Evolutionary conservation across 2,797 vertebrate genomes (phyloP).

Genomic region (Neosilurus mollespiculum): DNA sequence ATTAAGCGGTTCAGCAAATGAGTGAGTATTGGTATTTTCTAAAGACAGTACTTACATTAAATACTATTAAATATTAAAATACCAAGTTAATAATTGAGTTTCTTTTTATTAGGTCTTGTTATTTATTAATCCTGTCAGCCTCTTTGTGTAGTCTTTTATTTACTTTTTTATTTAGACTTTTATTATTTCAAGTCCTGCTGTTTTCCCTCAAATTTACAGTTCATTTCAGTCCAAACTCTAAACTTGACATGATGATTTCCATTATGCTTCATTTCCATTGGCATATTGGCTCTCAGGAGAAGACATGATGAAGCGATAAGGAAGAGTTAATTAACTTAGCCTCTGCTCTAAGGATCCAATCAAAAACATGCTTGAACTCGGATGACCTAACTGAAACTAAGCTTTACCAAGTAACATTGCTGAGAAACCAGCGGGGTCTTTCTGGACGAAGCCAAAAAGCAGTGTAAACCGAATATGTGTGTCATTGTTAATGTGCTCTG

Average conservation of each 20-base stretch:
- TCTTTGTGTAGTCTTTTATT: not conserved
- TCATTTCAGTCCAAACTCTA: not conserved
- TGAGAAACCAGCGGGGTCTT: not conserved
- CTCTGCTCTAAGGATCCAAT: not conserved
- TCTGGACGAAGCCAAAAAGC: not conserved
- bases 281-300: not conserved
- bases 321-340: not conserved
- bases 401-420: not conserved
- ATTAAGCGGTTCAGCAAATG: too few species aligned
- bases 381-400: not conserved
- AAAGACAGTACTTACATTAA: not conserved
- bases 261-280: conserved; percentile 11
- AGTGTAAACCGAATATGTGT: not conserved
- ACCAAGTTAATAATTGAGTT: not conserved
- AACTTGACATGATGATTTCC: not conserved
- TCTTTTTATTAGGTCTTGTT: conserved; percentile 7
- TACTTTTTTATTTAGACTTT: not conserved
- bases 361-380: not conserved
- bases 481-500: not conserved
- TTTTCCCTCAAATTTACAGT: not conserved
- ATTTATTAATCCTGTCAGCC: conserved; percentile 3
- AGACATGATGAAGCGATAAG: not conserved
- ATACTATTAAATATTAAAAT: not conserved
- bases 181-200: not conserved
- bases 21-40: not conserved